phyloP scores from a whole-genome alignment of 2,888 invertebrate species.

The Adela reaumurella region DNA sequence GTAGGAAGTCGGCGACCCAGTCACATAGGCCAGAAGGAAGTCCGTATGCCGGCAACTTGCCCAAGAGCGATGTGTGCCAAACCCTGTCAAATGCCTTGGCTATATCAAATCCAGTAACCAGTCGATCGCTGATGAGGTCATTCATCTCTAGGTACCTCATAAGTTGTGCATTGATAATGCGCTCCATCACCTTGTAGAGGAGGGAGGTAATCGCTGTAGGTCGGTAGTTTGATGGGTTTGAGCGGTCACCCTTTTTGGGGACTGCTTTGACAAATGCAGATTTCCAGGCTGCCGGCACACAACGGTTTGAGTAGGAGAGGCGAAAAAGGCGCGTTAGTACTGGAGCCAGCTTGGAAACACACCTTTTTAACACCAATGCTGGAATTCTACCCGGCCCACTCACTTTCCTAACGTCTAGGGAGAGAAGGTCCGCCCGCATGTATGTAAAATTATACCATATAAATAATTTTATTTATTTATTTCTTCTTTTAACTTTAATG shows the following conservation, averaged over 20 bases:
- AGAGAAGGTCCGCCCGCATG: too few relatives aligned
- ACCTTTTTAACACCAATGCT: not conserved
- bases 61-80: constrained; percentile 2
- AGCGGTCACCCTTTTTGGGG: constrained; percentile 3
- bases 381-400: constrained; percentile 4
- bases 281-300: too few relatives aligned
- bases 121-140: too few relatives aligned
- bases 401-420: constrained; percentile 2
- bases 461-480: too few relatives aligned
- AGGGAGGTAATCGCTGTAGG: too few relatives aligned
- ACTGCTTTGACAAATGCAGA: not conserved
- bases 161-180: too few relatives aligned
- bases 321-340: too few relatives aligned
- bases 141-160: too few relatives aligned
- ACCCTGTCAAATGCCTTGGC: constrained; percentile 4
- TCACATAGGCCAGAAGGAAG: constrained; percentile 1
- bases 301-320: too few relatives aligned
- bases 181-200: too few relatives aligned
- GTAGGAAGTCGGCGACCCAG: constrained; percentile 1
- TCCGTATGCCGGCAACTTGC: constrained; percentile 4
- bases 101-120: too few relatives aligned
- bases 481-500: too few relatives aligned
- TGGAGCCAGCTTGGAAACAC: constrained; percentile 1
- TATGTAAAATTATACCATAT: not conserved
- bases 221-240: not conserved